Conservation (phyloP, 2,888 invertebrate species). For the Eulithis testata region DNA sequence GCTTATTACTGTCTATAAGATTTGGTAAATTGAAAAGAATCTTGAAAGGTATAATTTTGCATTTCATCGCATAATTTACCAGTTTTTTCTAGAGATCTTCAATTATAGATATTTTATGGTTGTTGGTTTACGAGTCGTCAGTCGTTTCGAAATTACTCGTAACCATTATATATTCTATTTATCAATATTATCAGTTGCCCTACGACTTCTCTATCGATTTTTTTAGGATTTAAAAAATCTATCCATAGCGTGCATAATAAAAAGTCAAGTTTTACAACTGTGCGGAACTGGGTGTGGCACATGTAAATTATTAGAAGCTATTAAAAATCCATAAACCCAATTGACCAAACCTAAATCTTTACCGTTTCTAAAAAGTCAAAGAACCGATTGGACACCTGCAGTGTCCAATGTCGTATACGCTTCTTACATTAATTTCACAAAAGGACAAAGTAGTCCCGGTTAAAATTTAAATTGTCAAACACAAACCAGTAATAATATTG, state of each 20-base stretch:
- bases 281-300: slow-evolving; percentile 22
- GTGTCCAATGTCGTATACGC: slow-evolving; percentile 17
- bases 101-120: slow-evolving; percentile 20
- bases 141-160: not conserved
- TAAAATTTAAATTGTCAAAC: slow-evolving; percentile 63
- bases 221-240: not conserved
- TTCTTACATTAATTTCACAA: slow-evolving; percentile 37
- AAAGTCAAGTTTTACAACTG: slow-evolving; percentile 16
- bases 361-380: slow-evolving; percentile 29
- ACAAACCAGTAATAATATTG: slow-evolving; percentile 69
- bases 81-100: slow-evolving; percentile 21
- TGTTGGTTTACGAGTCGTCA: not conserved
- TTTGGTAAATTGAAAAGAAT: slow-evolving; percentile 38
- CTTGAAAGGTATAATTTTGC: slow-evolving; percentile 39
- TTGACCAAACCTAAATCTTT: slow-evolving; percentile 10
- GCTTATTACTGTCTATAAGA: slow-evolving; percentile 35
- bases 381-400: slow-evolving; percentile 27
- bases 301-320: slow-evolving; percentile 22
- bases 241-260: slow-evolving; percentile 1
- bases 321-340: slow-evolving; percentile 24
- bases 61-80: slow-evolving; percentile 37
- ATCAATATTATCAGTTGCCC: too few species aligned
- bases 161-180: too few species aligned
- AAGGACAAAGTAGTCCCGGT: slow-evolving; percentile 61
- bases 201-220: too few species aligned